Conservation (phyloP, 2,888 invertebrate genomes). For the Athalia cordata region DNA sequence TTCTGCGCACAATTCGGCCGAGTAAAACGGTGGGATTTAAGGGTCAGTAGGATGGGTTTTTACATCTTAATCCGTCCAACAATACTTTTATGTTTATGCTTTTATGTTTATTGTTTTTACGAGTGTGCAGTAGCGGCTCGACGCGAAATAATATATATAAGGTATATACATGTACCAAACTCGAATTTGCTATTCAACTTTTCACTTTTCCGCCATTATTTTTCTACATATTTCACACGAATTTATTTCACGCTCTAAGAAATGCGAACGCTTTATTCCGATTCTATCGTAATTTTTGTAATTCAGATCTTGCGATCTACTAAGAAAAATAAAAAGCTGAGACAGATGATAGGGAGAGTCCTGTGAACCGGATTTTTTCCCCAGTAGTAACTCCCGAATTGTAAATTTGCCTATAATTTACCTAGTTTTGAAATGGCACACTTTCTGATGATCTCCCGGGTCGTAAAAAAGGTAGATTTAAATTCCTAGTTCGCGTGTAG, state of each 20-base stretch:
- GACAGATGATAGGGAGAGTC: no score
- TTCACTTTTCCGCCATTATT: conserved; percentile 3
- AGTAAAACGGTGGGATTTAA: conserved; percentile 30
- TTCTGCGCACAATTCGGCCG: background rate
- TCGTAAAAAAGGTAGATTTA: conserved; percentile 15
- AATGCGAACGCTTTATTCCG: background rate
- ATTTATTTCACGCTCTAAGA: background rate
- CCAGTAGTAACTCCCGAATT: no score
- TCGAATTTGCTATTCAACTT: conserved; percentile 14
- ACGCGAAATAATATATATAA: conserved; percentile 23
- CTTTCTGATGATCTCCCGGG: background rate
- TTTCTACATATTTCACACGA: background rate
- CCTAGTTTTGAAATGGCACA: conserved; percentile 11
- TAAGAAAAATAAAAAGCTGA: no score
- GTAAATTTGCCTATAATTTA: no score
- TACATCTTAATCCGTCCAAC: conserved; percentile 57
- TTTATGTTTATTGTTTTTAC: conserved; percentile 68
- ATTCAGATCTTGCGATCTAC: no score
- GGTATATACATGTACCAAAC: background rate
- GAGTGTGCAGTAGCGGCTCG: conserved; percentile 60
- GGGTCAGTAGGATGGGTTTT: conserved; percentile 53
- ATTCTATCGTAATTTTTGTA: background rate
- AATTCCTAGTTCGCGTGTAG: conserved; percentile 13
- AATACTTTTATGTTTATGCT: conserved; percentile 61
- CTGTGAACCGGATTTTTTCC: no score